Base-by-base conservation (phyloP, 2,888 invertebrate species). In the Tachina fera region DNA sequence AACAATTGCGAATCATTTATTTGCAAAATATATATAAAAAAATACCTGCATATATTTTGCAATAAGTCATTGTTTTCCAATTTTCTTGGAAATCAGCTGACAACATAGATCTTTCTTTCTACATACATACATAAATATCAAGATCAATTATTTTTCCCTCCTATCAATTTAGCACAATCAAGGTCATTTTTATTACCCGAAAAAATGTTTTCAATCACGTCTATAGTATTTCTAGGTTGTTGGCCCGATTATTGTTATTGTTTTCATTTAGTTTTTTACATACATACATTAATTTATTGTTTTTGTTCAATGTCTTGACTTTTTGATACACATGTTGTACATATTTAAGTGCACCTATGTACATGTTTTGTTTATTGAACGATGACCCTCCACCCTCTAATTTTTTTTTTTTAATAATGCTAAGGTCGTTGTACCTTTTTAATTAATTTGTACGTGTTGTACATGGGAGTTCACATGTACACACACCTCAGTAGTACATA, bases 131-230 rank as follows among this genome's bases (percentile, higher is more conserved):
- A 1, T n/a, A n/a, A n/a, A n/a, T n/a, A n/a, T 0, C 14, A 6
- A 49, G n/a, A 14, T 58, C 13, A 31, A 6, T 31, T 60, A n/a
- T 16, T 60, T 41, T 5, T n/a, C 41, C 39, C 19, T 67, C 19
- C 45, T 60, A 47, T 41, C 13, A 16, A n/a, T 3, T n/a, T 31
- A 61, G 60, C 19, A 72, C 22, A 47, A 83, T 74, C 83, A 83
- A 83, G 83, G 83, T 78, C 77, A 78, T 72, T 72, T 67, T 65
- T 45, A 77, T 78, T 22, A 72, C 22, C 39, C 47, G 31, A 51
- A 47, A 77, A 51, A 60, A 11, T 31, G 41, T 58, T 41, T 70
- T 71, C 70, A 75, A 70, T 70, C 41, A 61, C 53, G 47, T 70
- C 56, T 58, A 22, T 31, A 70, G n/a, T 39, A 78, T 78, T 60